Evolutionary conservation across 2,888 invertebrate species (phyloP).

Genomic region (Rutpela maculata): DNA sequence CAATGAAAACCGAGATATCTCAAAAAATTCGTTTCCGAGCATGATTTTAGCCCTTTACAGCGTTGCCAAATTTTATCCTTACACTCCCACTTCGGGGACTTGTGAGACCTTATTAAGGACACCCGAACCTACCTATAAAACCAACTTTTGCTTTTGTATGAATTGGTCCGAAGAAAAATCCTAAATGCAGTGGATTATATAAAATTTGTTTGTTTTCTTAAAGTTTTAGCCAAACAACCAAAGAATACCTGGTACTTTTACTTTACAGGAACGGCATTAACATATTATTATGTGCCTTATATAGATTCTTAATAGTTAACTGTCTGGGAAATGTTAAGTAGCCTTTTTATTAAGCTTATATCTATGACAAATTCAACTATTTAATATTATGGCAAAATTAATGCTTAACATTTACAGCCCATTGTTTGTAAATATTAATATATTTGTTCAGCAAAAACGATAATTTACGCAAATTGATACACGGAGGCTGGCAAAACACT

Average conservation of each 20-base stretch:
- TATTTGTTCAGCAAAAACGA: conserved; percentile 28
- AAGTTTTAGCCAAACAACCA: no score
- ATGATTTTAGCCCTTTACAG: no score
- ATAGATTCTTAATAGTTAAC: conserved; percentile 1
- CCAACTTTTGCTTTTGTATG: no score
- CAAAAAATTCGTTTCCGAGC: no score
- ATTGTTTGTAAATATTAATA: conserved; percentile 40
- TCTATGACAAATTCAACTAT: conserved; percentile 19
- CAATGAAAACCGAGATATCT: no score
- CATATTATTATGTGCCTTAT: neutral
- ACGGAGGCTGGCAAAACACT: conserved; percentile 12
- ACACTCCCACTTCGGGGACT: no score
- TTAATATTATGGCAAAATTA: conserved; percentile 48
- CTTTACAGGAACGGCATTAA: neutral
- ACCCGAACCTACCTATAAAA: no score
- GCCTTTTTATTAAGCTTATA: conserved; percentile 6
- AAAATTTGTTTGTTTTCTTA: no score
- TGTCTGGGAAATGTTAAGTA: conserved; percentile 17
- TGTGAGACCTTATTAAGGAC: no score
- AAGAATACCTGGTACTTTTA: neutral
- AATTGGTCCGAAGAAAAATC: no score
- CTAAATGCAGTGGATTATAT: no score
- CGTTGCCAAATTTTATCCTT: no score
- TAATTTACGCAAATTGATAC: conserved; percentile 35
- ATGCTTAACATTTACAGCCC: conserved; percentile 43